Conservation (phyloP, 2,113 vertebrate genomes). For the Phoxinus phoxinus region DNA sequence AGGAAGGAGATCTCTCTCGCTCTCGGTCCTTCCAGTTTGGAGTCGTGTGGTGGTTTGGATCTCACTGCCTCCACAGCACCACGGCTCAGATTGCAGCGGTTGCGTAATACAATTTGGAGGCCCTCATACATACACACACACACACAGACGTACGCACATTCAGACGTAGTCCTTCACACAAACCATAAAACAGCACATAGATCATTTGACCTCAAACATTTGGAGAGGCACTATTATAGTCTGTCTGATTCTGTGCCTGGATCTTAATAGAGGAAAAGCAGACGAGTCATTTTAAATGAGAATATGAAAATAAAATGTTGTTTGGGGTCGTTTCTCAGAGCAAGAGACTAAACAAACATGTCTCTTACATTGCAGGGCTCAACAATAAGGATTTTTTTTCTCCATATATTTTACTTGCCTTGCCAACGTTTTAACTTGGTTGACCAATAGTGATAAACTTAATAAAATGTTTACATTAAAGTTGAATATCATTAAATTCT, state of each 20-base stretch:
- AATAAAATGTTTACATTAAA: no score
- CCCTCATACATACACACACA: conserved; percentile 38
- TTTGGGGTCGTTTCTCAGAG: conserved; percentile 38
- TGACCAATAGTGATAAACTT: no score
- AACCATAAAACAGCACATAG: conserved; percentile 28
- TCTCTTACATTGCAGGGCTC: not conserved
- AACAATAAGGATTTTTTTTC: not conserved
- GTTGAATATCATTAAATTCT: no score
- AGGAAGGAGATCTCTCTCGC: conserved; percentile 46
- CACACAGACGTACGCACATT: conserved; percentile 22
- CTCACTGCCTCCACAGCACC: not conserved
- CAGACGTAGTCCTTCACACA: conserved; percentile 36
- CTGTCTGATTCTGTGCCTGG: not conserved
- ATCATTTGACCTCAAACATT: conserved; percentile 53
- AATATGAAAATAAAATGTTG: conserved; percentile 36
- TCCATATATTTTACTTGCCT: no score
- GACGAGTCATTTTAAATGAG: conserved; percentile 29
- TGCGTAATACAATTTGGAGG: conserved; percentile 73
- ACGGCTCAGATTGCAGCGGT: conserved; percentile 69
- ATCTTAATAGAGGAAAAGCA: conserved; percentile 1
- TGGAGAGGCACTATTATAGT: conserved; percentile 58
- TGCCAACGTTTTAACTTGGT: no score
- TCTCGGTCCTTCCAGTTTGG: not conserved
- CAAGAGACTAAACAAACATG: conserved; percentile 51
- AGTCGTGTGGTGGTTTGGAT: conserved; percentile 33